A percentile compares a stretch with the other conserved stretches of the same genome.
Evolutionary conservation across 2,797 vertebrate species (phyloP).

Genomic region (Chiloscyllium punctatum): DNA sequence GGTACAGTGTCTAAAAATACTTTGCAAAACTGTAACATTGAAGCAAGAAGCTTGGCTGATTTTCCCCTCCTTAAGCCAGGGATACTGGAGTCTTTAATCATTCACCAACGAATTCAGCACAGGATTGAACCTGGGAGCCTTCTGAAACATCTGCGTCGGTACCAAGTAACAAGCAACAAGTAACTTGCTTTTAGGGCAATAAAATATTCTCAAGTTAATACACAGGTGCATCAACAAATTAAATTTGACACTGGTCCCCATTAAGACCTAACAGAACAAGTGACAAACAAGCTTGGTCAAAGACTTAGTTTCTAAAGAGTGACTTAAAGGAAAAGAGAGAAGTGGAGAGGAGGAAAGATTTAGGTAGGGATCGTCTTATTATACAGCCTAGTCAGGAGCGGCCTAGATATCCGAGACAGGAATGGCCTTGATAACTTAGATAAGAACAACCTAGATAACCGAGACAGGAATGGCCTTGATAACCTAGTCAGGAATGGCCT

Average conservation of each 20-base stretch:
- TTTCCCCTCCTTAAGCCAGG: not conserved
- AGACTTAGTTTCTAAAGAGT: not conserved
- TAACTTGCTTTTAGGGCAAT: not conserved
- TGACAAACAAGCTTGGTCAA: not conserved
- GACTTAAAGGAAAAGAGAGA: not conserved
- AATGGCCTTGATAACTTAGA: too few relatives aligned
- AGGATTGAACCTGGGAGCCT: not conserved
- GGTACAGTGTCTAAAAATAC: not conserved
- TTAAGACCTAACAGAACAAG: not conserved
- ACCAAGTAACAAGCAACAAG: not conserved
- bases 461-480: too few relatives aligned
- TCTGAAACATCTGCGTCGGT: not conserved
- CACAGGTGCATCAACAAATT: not conserved
- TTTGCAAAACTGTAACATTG: not conserved
- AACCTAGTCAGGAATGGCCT: too few relatives aligned
- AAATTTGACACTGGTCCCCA: not conserved
- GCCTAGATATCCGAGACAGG: too few relatives aligned
- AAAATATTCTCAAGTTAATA: not conserved
- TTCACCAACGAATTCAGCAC: not conserved
- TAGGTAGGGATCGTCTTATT: not conserved
- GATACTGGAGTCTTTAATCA: not conserved
- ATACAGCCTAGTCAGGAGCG: not conserved
- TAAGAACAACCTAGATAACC: too few relatives aligned
- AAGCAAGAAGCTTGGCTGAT: not conserved
- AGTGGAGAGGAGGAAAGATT: not conserved